Evolutionary conservation across 1,140 invertebrate species (phyloP), one percentile per base, ranked within the genome.

Genomic region (Macrosteles quadrilineatus): DNA sequence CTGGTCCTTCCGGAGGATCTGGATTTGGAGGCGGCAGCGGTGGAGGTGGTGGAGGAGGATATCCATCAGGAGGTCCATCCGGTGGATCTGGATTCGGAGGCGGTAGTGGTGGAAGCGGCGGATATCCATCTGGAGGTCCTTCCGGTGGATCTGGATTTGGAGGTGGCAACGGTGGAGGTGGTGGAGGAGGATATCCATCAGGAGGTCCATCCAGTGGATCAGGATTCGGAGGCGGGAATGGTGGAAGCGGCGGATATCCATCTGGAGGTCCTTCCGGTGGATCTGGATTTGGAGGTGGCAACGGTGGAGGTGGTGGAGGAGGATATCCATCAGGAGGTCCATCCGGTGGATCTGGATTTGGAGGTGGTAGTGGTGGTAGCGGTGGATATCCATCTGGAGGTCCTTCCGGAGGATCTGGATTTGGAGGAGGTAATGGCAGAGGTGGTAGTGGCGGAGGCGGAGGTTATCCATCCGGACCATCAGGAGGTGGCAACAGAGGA

Each of bases 21-120:
- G 67, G 53, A 36, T 81, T 81, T 71, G 78, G 79, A 69, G 80
- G 79, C n/a, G 78, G 79, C 57, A 75, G 75, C 14, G 69, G 66
- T 3, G 73, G 68, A 23, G 59, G 57, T 30, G 68, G 68, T 67
- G 11, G 73, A 64, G 73, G 67, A 31, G 57, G 43, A 9, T 75
- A 70, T 2, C 70, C 73, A n/a, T 19, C 32, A 36, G 32, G 36
- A 14, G 62, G 36, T 47, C 72, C 75, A 59, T 70, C 64, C 23
- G 71, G 72, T 36, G 63, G 47, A 30, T 71, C 73, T 6, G 32
- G 32, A 36, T 36, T 36, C 14, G 32, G 32, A 14, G 14, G 32
- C 14, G 32, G 32, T 14, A 36, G 14, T 63, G 67, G 50, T 30
- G 68, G 47, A 17, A 21, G 29, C 17, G 70, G 70, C 19, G 67